Conservation (phyloP, 2,888 invertebrate species). For the Gortyna flavago region DNA sequence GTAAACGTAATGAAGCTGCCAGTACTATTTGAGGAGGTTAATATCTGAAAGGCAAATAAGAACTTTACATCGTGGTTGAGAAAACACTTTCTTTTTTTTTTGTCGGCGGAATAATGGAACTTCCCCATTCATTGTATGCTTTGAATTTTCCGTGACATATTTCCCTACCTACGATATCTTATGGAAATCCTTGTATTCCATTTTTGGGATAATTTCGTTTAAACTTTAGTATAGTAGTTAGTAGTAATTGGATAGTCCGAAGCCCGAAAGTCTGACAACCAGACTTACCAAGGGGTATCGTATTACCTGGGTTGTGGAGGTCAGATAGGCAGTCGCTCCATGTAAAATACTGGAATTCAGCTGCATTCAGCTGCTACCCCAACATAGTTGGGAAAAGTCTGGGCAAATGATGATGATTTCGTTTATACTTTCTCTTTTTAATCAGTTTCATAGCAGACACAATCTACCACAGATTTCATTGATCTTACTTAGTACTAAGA, state of each 20-base stretch:
- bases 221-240: too few species aligned
- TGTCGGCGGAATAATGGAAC: too few species aligned
- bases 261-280: too few species aligned
- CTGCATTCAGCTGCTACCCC: too few species aligned
- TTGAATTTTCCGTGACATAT: background rate
- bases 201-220: background rate
- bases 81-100: background rate
- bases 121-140: background rate
- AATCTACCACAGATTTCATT: conserved; percentile 2
- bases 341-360: too few species aligned
- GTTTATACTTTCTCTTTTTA: background rate
- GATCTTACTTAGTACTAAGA: conserved; percentile 4
- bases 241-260: too few species aligned
- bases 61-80: background rate
- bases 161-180: background rate
- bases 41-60: background rate
- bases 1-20: background rate
- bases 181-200: background rate
- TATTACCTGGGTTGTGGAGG: too few species aligned
- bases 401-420: too few species aligned
- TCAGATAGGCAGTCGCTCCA: too few species aligned
- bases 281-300: too few species aligned
- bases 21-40: background rate
- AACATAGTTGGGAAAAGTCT: too few species aligned
- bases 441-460: background rate